Conservation (phyloP, 1,140 invertebrate genomes). For the Meloidogyne exigua region DNA sequence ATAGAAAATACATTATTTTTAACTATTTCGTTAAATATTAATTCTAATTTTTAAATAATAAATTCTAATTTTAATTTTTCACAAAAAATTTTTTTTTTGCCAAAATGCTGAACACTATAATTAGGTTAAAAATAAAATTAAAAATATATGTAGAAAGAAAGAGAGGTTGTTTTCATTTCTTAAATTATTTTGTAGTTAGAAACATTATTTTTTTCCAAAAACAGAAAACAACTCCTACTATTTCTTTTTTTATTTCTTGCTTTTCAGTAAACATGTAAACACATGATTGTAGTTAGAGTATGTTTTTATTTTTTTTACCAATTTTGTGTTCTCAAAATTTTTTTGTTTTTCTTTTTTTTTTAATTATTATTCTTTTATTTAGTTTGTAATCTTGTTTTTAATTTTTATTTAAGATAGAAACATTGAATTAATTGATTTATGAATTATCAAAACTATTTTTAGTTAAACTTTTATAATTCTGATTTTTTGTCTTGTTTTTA, state of each 20-base stretch:
- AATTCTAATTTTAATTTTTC: not conserved
- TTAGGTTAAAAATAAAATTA: not conserved
- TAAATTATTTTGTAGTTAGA: slow-evolving; percentile 5
- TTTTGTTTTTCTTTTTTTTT: not conserved
- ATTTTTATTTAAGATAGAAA: not conserved
- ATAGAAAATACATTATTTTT: too few relatives aligned
- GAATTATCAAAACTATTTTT: not conserved
- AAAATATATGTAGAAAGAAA: not conserved
- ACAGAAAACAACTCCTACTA: slow-evolving; percentile 4
- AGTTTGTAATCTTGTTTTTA: not conserved
- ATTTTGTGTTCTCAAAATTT: not conserved
- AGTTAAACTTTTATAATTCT: not conserved
- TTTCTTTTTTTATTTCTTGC: not conserved
- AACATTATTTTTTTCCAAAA: not conserved
- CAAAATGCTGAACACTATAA: not conserved
- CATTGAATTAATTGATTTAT: not conserved
- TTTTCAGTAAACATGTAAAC: not conserved
- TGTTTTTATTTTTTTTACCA: not conserved
- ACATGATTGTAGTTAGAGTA: not conserved
- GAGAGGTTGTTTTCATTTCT: not conserved
- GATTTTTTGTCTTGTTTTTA: too few relatives aligned
- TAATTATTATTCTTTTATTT: not conserved
- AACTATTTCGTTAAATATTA: too few relatives aligned
- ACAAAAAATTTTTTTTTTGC: not conserved
- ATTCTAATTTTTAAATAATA: too few relatives aligned